Evolutionary conservation across 2,888 invertebrate species (phyloP), one percentile per base, ranked within the genome.

Genomic region (Nineta flava): DNA sequence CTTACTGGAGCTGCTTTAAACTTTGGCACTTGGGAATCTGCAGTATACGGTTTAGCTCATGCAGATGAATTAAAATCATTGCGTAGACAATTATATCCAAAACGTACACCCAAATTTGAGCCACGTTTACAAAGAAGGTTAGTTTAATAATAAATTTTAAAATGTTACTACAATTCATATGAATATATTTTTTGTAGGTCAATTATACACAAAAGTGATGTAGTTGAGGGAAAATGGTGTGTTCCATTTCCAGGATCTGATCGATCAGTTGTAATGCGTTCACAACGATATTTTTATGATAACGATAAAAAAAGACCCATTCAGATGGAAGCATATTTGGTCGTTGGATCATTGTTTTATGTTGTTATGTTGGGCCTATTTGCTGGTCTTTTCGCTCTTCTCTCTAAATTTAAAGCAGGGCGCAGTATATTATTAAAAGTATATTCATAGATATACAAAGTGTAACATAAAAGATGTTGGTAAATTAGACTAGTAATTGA

Each of bases 21-120:
- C 68, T 84, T 77, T 61, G 92, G 85, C 12, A 96, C 96, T 0
- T 95, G 91, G 83, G 83, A 88, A 62, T 92, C 94, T 0, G 77
- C 86, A 0, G 76, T 96, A 4, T 71, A 91, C 62, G 83, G 88
- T 0, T 59, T 94, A 48, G 76, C 81, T 0, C 68, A 83, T 62
- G 59, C 65, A 2, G 56, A 69, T 48, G 83, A 91, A 59, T 64
- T 93, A 50, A 66, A 69, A 4, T 66, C 65, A 0, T 62, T 94
- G 9, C 74, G 93, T 32, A 66, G 71, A 50, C 72, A 84, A 59
- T 62, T 92, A 26, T 88, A 71, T 57, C 75, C 83, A 0, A 71
- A 75, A 31, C 69, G 67, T n/a, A 58, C 83, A 56, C 85, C 86
- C 0, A 62, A 65, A 12, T 70, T 79, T 51, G 67, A 72, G 47